Base-by-base conservation (phyloP, 1,140 invertebrate genomes). In the Paracyclopina nana region DNA sequence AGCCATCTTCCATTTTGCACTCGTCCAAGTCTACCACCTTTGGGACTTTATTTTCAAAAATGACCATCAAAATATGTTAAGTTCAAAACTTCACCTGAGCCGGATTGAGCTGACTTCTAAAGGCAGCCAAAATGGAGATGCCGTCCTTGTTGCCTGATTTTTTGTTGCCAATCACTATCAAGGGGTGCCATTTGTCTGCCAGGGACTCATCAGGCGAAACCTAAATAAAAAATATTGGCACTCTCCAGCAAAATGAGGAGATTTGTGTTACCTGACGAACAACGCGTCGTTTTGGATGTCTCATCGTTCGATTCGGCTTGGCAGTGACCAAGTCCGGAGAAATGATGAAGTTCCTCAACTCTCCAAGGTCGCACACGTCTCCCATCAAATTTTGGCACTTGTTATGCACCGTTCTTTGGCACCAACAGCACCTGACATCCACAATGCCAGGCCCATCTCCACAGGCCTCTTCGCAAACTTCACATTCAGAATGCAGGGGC, bases 141-240 rank as follows among this genome's bases (percentile, higher is more conserved):
- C 46, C 22, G 16, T 48, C 46, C 9, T 28, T 48, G 26, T 29
- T 48, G 22, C 46, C 46, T 3, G 46, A 25, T 29, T 48, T 48
- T n/a, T 25, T 22, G n/a, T 48, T 48, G 5, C 46, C 46, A n/a
- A 48, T 27, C 6, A 48, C 46, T 14, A 48, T 48, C 4, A 48
- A 16, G 16, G 46, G 46, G 14, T 20, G 34, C 34, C 34, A 38
- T 31, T 31, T 31, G 34, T 38, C 34, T 38, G 34, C 14, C 34
- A 38, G 20, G 14, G n/a, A 8, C 14, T 38, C 34, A 9, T 38
- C 9, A 38, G 34, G 34, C n/a, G 20, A 3, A 5, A 4, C 14
- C 2, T 38, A 9, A 38, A 38, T 38, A 14, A 16, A 38, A 16
- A 20, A 38, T 31, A 20, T 2, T n/a, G 14, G 3, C 14, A 5